Conservation (phyloP, 2,797 vertebrate genomes). For the Xiphorhynchus erythropygius region DNA sequence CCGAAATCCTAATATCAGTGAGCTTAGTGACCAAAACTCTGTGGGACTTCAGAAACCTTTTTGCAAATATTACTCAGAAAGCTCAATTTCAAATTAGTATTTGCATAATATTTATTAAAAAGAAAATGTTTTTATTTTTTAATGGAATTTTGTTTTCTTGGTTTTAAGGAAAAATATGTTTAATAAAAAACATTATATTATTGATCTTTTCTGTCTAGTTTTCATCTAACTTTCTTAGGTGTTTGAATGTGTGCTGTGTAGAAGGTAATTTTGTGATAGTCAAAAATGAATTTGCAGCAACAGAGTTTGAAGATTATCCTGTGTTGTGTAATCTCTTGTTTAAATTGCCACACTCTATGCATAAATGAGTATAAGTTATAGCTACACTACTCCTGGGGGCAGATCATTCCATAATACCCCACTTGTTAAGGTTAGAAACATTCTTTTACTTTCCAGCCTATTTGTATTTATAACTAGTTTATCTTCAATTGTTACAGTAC, state of each 20-base stretch:
- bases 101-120: neutral
- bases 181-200: neutral
- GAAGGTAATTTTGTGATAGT: neutral
- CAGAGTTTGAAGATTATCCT: neutral
- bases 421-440: neutral
- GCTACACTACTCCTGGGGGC: neutral
- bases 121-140: neutral
- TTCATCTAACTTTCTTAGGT: neutral
- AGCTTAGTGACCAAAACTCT: neutral
- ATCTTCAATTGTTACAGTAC: neutral
- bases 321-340: neutral
- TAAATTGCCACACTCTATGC: neutral
- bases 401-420: neutral
- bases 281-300: neutral
- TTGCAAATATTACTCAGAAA: neutral
- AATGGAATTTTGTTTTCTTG: neutral
- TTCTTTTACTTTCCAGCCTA: neutral
- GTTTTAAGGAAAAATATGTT: neutral
- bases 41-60: neutral
- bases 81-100: neutral
- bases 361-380: neutral
- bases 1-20: neutral
- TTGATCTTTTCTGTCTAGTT: neutral
- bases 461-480: neutral
- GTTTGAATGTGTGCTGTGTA: neutral